Percentiles rank a stretch among this genome's conserved stretches.
These are phyloP conservation scores for Melanerpes formicivorus DNA, from an alignment of 2,113 vertebrate genomes.

Conservation along the genomic window DNA sequence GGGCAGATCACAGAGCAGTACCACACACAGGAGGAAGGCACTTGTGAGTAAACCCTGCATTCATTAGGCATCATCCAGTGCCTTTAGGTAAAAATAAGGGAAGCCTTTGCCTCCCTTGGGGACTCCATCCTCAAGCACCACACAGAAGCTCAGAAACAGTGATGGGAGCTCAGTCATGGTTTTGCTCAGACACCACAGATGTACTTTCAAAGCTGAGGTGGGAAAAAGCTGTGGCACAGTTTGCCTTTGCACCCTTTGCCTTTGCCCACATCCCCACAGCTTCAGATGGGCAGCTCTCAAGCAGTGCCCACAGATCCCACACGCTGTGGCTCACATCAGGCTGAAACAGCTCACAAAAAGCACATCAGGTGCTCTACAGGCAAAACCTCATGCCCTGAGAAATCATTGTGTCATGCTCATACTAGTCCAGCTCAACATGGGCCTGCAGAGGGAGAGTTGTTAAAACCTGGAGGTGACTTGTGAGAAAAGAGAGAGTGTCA, in stretches of 20 bases:
- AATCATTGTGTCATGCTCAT: rapidly evolving
- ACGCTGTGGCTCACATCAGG: rapidly evolving
- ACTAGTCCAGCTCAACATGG: not conserved
- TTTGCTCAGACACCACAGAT: not conserved
- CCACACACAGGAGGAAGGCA: not conserved
- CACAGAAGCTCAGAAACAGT: rapidly evolving
- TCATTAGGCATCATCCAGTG: rapidly evolving
- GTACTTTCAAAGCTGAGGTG: not conserved
- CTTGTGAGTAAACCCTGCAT: not conserved
- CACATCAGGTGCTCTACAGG: rapidly evolving
- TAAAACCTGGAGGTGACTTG: not conserved
- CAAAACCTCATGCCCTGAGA: rapidly evolving
- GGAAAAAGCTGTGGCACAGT: not conserved
- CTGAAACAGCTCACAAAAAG: not conserved
- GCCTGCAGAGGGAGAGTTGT: not conserved
- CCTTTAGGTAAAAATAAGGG: not conserved
- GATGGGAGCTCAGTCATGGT: not conserved
- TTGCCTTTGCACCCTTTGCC: not conserved
- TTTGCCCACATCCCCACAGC: rapidly evolving
- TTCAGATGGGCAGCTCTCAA: rapidly evolving
- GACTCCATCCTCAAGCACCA: not conserved
- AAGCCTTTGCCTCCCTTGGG: not conserved
- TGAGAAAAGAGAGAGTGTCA: not conserved
- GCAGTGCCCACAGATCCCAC: not conserved
- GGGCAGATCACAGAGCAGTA: not conserved